Conservation (phyloP, 2,113 vertebrate genomes). For the Pteronura brasiliensis region DNA sequence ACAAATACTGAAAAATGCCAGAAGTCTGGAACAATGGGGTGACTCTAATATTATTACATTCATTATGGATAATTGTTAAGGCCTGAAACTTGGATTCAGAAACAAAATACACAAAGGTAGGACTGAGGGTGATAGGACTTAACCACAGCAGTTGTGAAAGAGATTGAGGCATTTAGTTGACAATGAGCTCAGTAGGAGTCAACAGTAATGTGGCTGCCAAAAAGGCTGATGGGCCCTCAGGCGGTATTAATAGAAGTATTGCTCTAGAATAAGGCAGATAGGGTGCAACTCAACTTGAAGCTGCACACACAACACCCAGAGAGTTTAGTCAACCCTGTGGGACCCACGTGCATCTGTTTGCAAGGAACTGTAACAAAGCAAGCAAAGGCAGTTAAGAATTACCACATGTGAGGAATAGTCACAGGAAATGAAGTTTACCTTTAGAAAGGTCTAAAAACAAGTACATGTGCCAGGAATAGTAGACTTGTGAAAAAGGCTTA, state of each 20-base stretch:
- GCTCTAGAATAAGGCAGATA: background rate
- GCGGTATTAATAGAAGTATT: slow-evolving; percentile 24
- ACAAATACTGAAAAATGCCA: background rate
- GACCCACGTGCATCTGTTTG: background rate
- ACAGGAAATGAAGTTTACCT: background rate
- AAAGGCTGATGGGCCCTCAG: slow-evolving; percentile 34
- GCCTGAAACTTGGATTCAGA: background rate
- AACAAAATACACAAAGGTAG: slow-evolving; percentile 42
- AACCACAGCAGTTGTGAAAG: slow-evolving; percentile 54
- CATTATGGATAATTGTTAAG: background rate
- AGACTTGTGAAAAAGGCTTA: background rate
- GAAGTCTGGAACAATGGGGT: background rate
- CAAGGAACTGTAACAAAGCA: background rate
- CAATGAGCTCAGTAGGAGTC: slow-evolving; percentile 57
- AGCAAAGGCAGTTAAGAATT: background rate
- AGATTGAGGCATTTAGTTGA: slow-evolving; percentile 46
- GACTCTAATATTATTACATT: background rate
- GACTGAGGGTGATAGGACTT: background rate
- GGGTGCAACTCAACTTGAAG: background rate
- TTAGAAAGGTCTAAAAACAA: background rate
- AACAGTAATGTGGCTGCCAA: slow-evolving; percentile 38
- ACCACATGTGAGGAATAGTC: background rate
- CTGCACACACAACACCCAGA: background rate
- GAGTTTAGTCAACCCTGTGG: background rate
- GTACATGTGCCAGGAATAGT: background rate